Evolutionary conservation across 2,113 vertebrate genomes (phyloP), one percentile per base, ranked within the genome.

Genomic region (Amblyornis subalaris): DNA sequence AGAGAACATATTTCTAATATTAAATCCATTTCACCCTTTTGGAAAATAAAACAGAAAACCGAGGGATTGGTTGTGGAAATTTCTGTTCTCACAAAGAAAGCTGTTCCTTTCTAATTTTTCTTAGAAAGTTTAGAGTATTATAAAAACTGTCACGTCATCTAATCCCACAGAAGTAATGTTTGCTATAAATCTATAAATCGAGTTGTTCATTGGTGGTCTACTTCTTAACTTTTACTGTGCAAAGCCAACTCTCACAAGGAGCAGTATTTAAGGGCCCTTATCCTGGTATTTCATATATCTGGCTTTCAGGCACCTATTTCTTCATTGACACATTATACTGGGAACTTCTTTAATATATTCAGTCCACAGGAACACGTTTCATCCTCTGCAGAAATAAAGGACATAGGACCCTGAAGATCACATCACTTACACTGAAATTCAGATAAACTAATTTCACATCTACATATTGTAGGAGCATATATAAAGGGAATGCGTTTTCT

Each of bases 1-100:
- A 85, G 29, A 89, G 70, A 94, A 84, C 73, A 78, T 92, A 96
- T 91, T 95, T 92, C 91, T 85, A 94, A 87, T 92, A 96, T 89
- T 87, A 96, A 96, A 85, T 92, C 61, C 84, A 94, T 91, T 94
- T 92, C 82, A 35, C 50, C 33, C 31, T 54, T 79, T 16, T 82
- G 84, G 64, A 93, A 93, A 94, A 82, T 72, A 91, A 81, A 93
- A 87, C 57, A 78, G 25, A 94, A 89, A 69, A 65, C 9, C 28
- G 76, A 91, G 61, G 40, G 36, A 45, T 10, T 83, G 82, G 28
- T 79, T 79, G 82, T 81, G 70, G 84, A 94, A 95, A 87, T 82
- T 82, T 87, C 70, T 81, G 54, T 89, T 91, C 81, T 85, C 45
- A 38, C 26, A 53, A 65, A 76, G 91, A 14, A 91, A 75, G 53